Evolutionary conservation across 1,140 invertebrate species (phyloP).

Genomic region (Anthonomus grandis): DNA sequence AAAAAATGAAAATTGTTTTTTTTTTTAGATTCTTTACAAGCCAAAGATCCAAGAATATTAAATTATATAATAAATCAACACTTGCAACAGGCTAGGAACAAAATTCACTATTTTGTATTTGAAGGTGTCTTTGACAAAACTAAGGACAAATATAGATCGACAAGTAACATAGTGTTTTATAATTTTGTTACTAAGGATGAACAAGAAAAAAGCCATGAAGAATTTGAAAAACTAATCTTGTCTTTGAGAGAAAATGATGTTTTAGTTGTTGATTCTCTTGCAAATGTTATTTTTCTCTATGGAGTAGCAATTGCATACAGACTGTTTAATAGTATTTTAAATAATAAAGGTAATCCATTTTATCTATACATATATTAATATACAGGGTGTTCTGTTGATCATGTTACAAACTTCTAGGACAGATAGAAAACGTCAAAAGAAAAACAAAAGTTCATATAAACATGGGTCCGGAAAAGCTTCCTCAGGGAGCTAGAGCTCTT

Average conservation of each 20-base stretch:
- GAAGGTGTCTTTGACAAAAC: constrained; percentile 33
- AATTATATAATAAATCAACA: constrained; percentile 34
- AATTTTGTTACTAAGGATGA: constrained; percentile 33
- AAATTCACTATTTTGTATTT: constrained; percentile 41
- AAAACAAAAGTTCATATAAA: too few species aligned
- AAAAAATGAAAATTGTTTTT: constrained; percentile 4
- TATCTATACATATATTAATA: too few species aligned
- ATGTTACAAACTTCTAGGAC: too few species aligned
- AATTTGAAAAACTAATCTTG: constrained; percentile 18
- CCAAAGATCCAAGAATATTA: constrained; percentile 32
- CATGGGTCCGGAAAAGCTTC: too few species aligned
- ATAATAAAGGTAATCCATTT: constrained; percentile 34
- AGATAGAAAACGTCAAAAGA: too few species aligned
- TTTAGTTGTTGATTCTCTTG: constrained; percentile 43
- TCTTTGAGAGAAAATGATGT: constrained; percentile 28
- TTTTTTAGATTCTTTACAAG: constrained; percentile 40
- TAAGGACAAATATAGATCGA: constrained; percentile 9
- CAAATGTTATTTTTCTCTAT: constrained; percentile 38
- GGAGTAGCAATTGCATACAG: constrained; percentile 33
- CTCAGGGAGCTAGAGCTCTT: too few species aligned
- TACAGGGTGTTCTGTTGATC: too few species aligned
- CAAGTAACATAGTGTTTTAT: constrained; percentile 28
- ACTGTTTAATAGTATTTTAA: constrained; percentile 32
- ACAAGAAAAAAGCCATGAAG: constrained; percentile 15
- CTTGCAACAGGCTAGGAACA: constrained; percentile 17